These are phyloP conservation scores for Pomatorhinus ruficollis DNA, from an alignment of 2,113 vertebrate species.

Conservation along the genomic window DNA sequence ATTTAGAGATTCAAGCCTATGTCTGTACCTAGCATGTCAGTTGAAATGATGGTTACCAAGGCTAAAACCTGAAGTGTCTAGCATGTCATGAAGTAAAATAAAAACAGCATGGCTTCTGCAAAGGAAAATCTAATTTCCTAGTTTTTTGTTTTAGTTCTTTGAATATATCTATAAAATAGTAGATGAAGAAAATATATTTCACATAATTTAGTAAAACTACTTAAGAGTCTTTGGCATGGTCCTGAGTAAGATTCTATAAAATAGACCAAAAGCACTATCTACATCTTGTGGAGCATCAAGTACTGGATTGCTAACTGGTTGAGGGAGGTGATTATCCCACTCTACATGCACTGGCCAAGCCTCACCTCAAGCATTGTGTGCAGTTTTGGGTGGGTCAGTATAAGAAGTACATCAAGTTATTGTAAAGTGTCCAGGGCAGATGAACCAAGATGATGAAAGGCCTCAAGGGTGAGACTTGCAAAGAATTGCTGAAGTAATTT, in stretches of 20 bases:
- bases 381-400: neutral
- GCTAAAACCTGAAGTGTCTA: neutral
- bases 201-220: neutral
- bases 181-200: neutral
- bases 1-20: neutral
- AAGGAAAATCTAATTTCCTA: neutral
- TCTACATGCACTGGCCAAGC: neutral
- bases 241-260: neutral
- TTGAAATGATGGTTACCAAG: neutral
- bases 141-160: neutral
- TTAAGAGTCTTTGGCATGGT: neutral
- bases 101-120: neutral
- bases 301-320: accelerated
- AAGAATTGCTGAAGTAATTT: neutral
- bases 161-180: neutral
- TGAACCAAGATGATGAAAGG: neutral
- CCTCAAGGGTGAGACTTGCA: neutral
- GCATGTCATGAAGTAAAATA: neutral
- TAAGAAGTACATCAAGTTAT: neutral
- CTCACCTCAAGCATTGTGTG: neutral
- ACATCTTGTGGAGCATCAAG: neutral
- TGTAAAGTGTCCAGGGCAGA: neutral
- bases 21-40: neutral
- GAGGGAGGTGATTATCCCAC: neutral
- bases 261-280: neutral